Base-by-base conservation (phyloP, 2,888 invertebrate genomes). In the Tetheella fluctuosa region DNA sequence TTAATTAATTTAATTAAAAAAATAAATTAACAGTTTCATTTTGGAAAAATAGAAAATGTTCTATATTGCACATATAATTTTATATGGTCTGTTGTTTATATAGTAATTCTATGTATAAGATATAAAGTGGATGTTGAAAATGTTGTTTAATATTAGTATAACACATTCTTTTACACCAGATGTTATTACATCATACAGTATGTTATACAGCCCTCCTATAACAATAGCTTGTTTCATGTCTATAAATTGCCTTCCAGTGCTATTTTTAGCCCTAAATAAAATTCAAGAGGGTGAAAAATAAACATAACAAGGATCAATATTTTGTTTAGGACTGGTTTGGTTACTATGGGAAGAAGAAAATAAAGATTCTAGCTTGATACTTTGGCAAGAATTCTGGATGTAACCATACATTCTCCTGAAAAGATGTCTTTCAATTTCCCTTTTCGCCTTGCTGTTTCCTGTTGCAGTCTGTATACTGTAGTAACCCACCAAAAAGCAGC, bases 401-500 rank as follows among this genome's bases (percentile, higher is more conserved):
- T 93, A 94, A 95, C 95, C 95, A 96, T 96, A 94, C 96, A 96
- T 94, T 96, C 96, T 90, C 96, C 95, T 88, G 96, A 95, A 94
- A 96, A 96, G 94, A 96, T 96, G 94, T 96, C 96, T 95, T 96
- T 96, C 93, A 97, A 95, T 95, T 96, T 96, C 92, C 95, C 95
- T 94, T 96, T 96, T 95, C 96, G 96, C 94, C 96, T 96, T 89
- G 95, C 95, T 86, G 94, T 94, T 93, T 96, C 96, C 93, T 96
- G 96, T 91, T 95, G 96, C 93, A 95, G 95, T 94, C 96, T 95
- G 94, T 95, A 95, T 93, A 95, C 95, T 95, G 95, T 94, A 94
- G 94, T 94, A 93, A 94, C 89, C 94, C 94, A 93, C 94, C 91
- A 91, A 93, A 93, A 94, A 94, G 95, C 94, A 95, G 94, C 95